Evolutionary conservation across 2,113 vertebrate genomes (phyloP), one percentile per base, ranked within the genome.

Genomic region (Xenopus borealis): DNA sequence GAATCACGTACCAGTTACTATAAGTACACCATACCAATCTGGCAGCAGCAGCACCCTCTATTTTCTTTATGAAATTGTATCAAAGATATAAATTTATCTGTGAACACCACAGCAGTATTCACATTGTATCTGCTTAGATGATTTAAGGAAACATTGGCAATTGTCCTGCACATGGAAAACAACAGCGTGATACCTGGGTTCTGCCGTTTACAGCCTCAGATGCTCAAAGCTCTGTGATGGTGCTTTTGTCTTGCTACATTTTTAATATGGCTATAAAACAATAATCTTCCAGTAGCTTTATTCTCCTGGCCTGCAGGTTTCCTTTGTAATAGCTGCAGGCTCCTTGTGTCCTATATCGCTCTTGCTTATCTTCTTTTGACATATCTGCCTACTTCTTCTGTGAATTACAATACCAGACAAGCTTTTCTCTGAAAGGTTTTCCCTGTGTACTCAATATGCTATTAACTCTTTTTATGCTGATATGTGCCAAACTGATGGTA

Each of bases 161-260:
- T 40, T 40, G 33, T 40, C 33, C 33, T 40, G 33, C 33, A 40
- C 33, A 40, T 50, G 14, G 11, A 12, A 12, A 50, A 50, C 47
- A 50, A 12, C 47, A 50, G 47, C 47, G 47, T 12, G 47, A 50
- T 50, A 2, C n/a, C 66, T 16, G 66, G 20, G 27, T 17, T 16
- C 47, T 27, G 16, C 23, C 10, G 8, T 69, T 52, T 33, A 16
- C 20, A 33, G 67, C 16, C 18, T 13, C 44, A 46, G 17, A 46
- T 33, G 45, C n/a, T 12, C n/a, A 3, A 12, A 46, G 23, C 52
- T 18, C 52, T n/a, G 13, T 57, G 12, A 18, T 69, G 50, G 23
- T 69, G 53, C 55, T 69, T 69, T 69, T 69, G 67, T 69, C 67
- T 57, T 57, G 50, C 18, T 69, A 40, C 50, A 69, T 69, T 69